These are phyloP conservation scores for Brevipalpus yothersi DNA, from an alignment of 1,140 invertebrate genomes.

Conservation along the genomic window DNA sequence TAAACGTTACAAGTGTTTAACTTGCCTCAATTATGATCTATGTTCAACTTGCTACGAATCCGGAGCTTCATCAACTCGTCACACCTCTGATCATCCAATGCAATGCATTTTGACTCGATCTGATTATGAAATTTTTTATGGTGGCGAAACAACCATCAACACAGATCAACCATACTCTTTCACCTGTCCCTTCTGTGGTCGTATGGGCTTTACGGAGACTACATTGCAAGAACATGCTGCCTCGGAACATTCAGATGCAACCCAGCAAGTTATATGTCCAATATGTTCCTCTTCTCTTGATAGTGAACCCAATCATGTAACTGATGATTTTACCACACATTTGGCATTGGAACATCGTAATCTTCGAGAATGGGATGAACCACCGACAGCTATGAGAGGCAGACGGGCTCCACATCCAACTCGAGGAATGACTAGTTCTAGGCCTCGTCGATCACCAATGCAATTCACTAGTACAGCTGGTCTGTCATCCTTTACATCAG, in stretches of 20 bases:
- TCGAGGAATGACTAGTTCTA: slow-evolving; percentile 41
- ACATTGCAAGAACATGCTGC: slow-evolving; percentile 76
- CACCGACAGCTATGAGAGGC: slow-evolving; percentile 22
- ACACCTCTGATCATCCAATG: slow-evolving; percentile 86
- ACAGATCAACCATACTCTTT: slow-evolving; percentile 79
- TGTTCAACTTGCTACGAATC: slow-evolving; percentile 87
- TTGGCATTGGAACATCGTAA: slow-evolving; percentile 76
- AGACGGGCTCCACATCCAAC: slow-evolving; percentile 59
- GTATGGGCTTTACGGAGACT: slow-evolving; percentile 80
- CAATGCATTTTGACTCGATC: slow-evolving; percentile 90
- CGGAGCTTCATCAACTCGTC: slow-evolving; percentile 73
- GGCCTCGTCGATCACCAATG: slow-evolving; percentile 58
- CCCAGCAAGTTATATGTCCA: slow-evolving; percentile 50
- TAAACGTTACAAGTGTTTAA: slow-evolving; percentile 88
- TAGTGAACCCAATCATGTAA: slow-evolving; percentile 87
- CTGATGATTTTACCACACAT: slow-evolving; percentile 90
- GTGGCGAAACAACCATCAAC: slow-evolving; percentile 49
- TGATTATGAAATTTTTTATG: slow-evolving; percentile 82
- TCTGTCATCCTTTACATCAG: slow-evolving; percentile 44
- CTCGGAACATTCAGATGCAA: slow-evolving; percentile 55
- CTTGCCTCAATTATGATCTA: slow-evolving; percentile 96
- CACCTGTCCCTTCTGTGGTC: slow-evolving; percentile 85
- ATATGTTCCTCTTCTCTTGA: slow-evolving; percentile 53
- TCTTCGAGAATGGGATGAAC: slow-evolving; percentile 14
- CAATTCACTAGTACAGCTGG: slow-evolving; percentile 52